Evolutionary conservation across 2,888 invertebrate species (phyloP), one percentile per base, ranked within the genome.

Genomic region (Archaeoteleia sp.): DNA sequence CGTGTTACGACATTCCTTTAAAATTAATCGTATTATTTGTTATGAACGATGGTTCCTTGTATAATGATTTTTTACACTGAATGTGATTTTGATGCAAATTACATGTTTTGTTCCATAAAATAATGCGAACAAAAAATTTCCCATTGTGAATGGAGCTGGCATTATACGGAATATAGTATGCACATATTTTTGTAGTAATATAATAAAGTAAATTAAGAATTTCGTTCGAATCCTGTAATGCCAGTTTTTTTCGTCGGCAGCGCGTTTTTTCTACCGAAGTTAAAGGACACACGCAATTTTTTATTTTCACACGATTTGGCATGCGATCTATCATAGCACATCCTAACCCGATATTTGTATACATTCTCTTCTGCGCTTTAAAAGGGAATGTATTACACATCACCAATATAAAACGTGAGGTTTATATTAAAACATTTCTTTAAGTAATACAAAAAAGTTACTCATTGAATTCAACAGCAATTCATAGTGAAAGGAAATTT

Each of bases 341-440:
- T 12, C 30, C 10, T 8, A 35, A 37, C 20, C 12, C 39, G 48
- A 14, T 12, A 10, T 6, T 61, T 45, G 53, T 37, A 46, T 70
- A 71, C 72, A 76, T 75, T 77, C 72, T 62, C 72, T 81, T 78
- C 80, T 82, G 80, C 79, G 80, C 80, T 74, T 76, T 79, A 81
- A 80, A 78, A 75, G 71, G 67, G 63, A 53, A 29, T 10, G 62
- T 58, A 29, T 30, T 30, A 39, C 27, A 7, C 8, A 29, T 10
- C 43, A 55, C 37, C 49, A 37, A 37, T 37, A n/a, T 40, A 13
- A 37, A 30, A 25, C 14, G 40, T 15, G 42, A 48, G 43, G 23
- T 20, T 39, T n/a, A 12, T 6, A 5, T 20, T 6, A 17, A 39
- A n/a, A 39, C n/a, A 14, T 6, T 35, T 35, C 13, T 14, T 15